Conservation (phyloP, 2,113 vertebrate species). For the Catharus fuscescens region DNA sequence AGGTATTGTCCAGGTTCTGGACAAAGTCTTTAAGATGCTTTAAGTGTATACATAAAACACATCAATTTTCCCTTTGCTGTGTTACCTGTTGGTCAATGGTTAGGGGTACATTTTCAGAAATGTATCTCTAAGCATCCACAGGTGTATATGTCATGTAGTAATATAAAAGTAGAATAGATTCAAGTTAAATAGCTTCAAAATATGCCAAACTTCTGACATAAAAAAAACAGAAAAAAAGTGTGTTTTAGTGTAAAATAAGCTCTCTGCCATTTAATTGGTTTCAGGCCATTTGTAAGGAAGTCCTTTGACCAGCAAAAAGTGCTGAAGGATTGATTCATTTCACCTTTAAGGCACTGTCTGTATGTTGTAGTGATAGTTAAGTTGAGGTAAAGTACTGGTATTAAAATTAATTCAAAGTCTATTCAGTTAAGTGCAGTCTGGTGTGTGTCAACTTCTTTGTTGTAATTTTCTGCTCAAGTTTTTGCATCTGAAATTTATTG, state of each 20-base stretch:
- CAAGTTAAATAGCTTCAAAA: background rate
- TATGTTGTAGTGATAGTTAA: background rate
- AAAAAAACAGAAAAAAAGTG: background rate
- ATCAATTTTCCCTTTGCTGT: background rate
- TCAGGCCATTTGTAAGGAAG: background rate
- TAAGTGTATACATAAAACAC: background rate
- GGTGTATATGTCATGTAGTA: background rate
- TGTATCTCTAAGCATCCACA: background rate
- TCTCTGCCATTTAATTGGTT: background rate
- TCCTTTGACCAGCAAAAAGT: background rate
- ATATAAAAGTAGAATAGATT: background rate
- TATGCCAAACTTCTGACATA: background rate
- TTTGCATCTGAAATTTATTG: background rate
- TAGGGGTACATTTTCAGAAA: background rate
- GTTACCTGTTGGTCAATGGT: rapidly evolving
- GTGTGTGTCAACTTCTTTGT: background rate
- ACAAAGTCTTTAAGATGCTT: background rate
- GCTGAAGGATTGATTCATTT: background rate
- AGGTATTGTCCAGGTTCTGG: background rate
- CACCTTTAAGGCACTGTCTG: background rate
- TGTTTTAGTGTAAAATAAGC: background rate
- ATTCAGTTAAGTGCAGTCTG: background rate
- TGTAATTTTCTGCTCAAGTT: background rate
- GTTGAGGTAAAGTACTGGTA: background rate
- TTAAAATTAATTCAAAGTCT: background rate